Conservation (phyloP, 2,797 vertebrate species). For the Huso huso region DNA sequence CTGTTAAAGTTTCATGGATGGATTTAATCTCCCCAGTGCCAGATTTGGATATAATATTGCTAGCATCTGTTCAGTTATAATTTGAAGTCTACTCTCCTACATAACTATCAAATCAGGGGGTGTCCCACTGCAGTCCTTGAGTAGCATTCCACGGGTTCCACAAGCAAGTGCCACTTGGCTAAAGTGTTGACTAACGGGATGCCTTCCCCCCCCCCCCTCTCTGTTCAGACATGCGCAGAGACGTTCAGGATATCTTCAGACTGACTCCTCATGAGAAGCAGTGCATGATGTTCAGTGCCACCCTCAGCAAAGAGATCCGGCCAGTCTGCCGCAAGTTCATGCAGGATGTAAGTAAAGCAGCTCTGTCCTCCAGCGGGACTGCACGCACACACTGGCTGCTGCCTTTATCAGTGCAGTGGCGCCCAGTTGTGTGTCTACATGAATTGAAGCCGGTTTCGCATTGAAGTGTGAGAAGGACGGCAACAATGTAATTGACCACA, state of each 20-base stretch:
- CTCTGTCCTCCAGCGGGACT: background rate
- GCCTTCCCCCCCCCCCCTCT: background rate
- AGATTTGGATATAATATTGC: too few species aligned
- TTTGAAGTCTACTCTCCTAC: background rate
- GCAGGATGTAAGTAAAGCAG: conserved; percentile 72
- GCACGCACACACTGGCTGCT: background rate
- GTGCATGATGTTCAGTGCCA: conserved; percentile 88
- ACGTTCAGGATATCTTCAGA: conserved; percentile 79
- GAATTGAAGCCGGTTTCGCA: too few species aligned
- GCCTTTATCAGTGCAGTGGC: background rate
- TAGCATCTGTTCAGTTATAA: too few species aligned
- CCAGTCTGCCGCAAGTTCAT: conserved; percentile 85
- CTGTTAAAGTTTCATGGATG: background rate
- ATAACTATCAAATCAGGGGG: background rate
- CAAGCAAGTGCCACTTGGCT: background rate
- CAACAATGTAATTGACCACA: too few species aligned
- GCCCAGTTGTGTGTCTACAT: too few species aligned
- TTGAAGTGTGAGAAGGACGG: too few species aligned
- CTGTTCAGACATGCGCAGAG: conserved; percentile 70
- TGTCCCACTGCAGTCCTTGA: too few species aligned
- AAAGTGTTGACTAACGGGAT: background rate
- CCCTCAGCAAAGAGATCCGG: conserved; percentile 78
- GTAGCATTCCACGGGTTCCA: background rate
- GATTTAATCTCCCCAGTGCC: too few species aligned
- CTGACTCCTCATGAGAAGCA: conserved; percentile 80